A percentile compares a stretch with the other conserved stretches of the same genome.
Evolutionary conservation across 2,797 vertebrate genomes (phyloP).

Genomic region (Cottoperca gobio): DNA sequence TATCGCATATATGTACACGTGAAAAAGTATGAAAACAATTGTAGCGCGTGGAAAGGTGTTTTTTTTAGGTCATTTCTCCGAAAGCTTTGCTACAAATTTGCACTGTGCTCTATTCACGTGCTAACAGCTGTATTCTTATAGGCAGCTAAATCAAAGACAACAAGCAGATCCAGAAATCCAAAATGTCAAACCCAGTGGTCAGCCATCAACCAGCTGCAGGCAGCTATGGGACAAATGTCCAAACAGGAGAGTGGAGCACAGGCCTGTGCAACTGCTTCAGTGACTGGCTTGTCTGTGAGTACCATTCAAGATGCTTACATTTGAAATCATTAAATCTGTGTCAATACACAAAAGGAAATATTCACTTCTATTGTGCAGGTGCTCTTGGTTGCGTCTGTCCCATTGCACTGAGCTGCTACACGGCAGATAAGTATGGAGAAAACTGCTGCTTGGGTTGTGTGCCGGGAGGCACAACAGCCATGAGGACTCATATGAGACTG

Average conservation of each 20-base stretch:
- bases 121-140: constrained; percentile 30
- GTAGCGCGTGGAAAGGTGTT: background rate
- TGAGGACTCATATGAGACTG: constrained; percentile 90
- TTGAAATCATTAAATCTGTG: background rate
- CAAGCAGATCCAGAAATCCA: constrained; percentile 18
- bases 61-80: background rate
- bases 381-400: constrained; percentile 83
- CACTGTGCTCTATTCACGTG: background rate
- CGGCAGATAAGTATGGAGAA: constrained; percentile 87
- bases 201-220: constrained; percentile 80
- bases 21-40: constrained; percentile 9
- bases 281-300: constrained; percentile 87
- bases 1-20: background rate
- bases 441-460: constrained; percentile 81
- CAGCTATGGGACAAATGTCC: constrained; percentile 86
- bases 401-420: constrained; percentile 80
- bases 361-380: constrained; percentile 70
- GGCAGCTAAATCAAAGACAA: constrained; percentile 3
- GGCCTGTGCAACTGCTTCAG: constrained; percentile 84
- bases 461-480: constrained; percentile 85
- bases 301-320: background rate
- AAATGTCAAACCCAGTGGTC: constrained; percentile 85
- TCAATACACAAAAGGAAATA: background rate
- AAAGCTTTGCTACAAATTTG: background rate
- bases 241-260: constrained; percentile 88